These are phyloP conservation scores for Tetragonisca angustula DNA, from an alignment of 2,888 invertebrate species.

Conservation along the genomic window DNA sequence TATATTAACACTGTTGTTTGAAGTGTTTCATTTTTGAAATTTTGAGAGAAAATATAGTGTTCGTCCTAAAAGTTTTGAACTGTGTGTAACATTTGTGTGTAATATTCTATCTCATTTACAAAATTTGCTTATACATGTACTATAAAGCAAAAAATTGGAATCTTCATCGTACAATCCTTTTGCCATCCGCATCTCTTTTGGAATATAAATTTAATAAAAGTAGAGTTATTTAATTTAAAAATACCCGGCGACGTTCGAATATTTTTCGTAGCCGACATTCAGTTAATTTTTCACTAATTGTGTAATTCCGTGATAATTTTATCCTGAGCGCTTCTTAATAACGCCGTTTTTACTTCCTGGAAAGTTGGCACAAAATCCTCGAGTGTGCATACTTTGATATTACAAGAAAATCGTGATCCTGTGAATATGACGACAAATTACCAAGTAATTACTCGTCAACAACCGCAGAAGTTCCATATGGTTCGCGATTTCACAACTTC, in stretches of 20 bases:
- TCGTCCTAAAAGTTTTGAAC: too few relatives aligned
- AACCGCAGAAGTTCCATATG: not conserved
- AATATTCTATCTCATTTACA: too few relatives aligned
- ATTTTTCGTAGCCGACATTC: not conserved
- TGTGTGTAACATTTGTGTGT: too few relatives aligned
- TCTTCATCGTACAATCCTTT: too few relatives aligned
- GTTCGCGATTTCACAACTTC: not conserved
- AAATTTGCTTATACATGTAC: too few relatives aligned
- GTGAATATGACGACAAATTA: slow-evolving; percentile 14
- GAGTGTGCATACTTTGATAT: not conserved
- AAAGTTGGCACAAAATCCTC: not conserved
- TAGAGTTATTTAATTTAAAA: not conserved
- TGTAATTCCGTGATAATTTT: not conserved
- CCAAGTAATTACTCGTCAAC: slow-evolving; percentile 16
- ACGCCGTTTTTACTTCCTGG: not conserved
- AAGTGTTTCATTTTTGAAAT: too few relatives aligned
- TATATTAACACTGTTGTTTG: too few relatives aligned
- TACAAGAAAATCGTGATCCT: slow-evolving; percentile 14
- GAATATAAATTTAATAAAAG: too few relatives aligned
- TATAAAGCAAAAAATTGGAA: too few relatives aligned
- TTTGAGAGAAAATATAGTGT: too few relatives aligned
- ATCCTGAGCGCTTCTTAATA: not conserved
- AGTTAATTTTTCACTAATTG: not conserved
- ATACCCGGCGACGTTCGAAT: not conserved
- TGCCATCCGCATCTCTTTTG: too few relatives aligned